Evolutionary conservation across 2,113 vertebrate genomes (phyloP), one percentile per base, ranked within the genome.

Genomic region (Amphiprion percula): DNA sequence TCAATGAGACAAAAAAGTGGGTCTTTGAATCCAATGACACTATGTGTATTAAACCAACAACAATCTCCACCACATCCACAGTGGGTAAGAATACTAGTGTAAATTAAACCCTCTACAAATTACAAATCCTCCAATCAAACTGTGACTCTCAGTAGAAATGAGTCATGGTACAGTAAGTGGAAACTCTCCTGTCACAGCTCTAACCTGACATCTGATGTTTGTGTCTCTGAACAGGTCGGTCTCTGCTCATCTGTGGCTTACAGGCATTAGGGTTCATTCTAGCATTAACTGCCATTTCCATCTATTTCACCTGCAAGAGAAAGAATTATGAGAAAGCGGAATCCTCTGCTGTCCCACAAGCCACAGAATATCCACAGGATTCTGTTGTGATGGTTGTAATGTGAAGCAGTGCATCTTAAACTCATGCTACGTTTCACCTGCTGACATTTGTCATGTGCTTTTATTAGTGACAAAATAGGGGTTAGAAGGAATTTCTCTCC

Each of bases 31-130:
- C 41, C 41, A 44, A 44, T 44, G 14, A 44, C 12, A 44, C 12
- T 15, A 2, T 44, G 41, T 44, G 83, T 50, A 10, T 24, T 55
- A 0, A 15, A 0, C 6, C 71, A 61, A 63, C 80, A 12, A 41
- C 39, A 23, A 0, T 16, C 9, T 1, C 37, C 2, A 4, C 44
- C 28, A 46, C 9, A 7, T 37, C 33, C 41, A 44, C 41, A 14
- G 41, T 15, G 11, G 41, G 10, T 86, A 81, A 86, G 77, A 39
- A 70, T 65, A 53, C 12, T 58, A 10, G 66, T 44, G 61, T 39
- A 67, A 16, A 39, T 28, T 64, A 65, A 17, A 47, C 47, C 74
- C 50, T 33, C 53, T 52, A 64, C 17, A 15, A 44, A 44, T 44
- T 10, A 10, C 39, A 41, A 6, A 44, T 44, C 12, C 41, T 44